Base-by-base conservation (phyloP, 2,797 vertebrate genomes). In the Odontamblyopus rebecca region DNA sequence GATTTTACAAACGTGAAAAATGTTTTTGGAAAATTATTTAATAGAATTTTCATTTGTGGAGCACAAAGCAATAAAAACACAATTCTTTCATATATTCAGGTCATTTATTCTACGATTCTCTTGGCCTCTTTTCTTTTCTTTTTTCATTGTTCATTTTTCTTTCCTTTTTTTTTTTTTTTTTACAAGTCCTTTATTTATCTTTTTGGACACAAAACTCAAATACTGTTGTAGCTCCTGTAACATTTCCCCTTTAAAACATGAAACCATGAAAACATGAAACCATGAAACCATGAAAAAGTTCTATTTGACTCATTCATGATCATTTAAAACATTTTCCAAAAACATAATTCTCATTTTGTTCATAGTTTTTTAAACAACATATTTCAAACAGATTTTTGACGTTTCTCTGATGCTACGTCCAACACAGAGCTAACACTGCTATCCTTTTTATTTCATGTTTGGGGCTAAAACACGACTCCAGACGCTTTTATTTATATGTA, bases 391-490 rank as follows among this genome's bases (percentile, higher is more conserved):
- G 35, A 71, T 74, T 78, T 23, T 53, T 71, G 64, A 51, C 69
- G 75, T 38, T 79, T 81, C 61, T 11, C 74, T 82, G 84, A 83
- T 87, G 89, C 87, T 92, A 90, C 87, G 81, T 86, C 59, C 77
- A 86, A 82, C 82, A 77, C 65, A 84, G 82, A 71, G 71, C 85
- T 83, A 82, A 82, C 59, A 72, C 82, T 51, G 19, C 76, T 74
- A 77, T 62, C 7, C 30, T 72, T n/a, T 69, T 79, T 80, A 80
- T 56, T 51, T 67, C 70, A 77, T 95, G 92, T 60, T 89, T 81
- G 32, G 44, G 44, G 44, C 9, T 26, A 56, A 56, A 26, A 56
- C 51, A 48, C 13, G 12, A 86, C 85, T 83, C 84, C 72, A 81
- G 82, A 82, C 82, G 73, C 1, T 8, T 38, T 38, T 2, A 9